Evolutionary conservation across 2,888 invertebrate species (phyloP).

Genomic region (Isoperla grammatica): DNA sequence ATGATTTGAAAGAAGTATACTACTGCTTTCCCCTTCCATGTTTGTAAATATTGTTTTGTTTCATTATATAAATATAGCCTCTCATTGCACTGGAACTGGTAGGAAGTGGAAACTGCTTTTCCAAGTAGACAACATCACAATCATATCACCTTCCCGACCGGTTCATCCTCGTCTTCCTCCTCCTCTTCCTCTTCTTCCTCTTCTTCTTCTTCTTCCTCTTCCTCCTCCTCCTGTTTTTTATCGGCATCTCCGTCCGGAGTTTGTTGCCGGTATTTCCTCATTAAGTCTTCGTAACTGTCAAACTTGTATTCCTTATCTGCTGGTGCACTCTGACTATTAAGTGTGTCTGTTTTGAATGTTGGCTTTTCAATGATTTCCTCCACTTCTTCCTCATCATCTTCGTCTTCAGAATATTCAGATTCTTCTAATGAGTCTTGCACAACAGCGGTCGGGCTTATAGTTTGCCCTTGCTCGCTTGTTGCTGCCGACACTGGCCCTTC

Average conservation of each 20-base stretch:
- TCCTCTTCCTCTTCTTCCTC: constrained; percentile 38
- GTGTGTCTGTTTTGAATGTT: background rate
- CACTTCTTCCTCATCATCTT: constrained; percentile 32
- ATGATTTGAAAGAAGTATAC: too few species aligned
- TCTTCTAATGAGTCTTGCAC: constrained; percentile 4
- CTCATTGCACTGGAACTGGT: too few species aligned
- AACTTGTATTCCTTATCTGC: constrained; percentile 36
- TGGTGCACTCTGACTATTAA: constrained; percentile 13
- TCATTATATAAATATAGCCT: too few species aligned
- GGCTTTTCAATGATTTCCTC: constrained; percentile 38
- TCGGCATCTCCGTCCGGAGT: constrained; percentile 24
- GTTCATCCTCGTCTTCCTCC: constrained; percentile 37
- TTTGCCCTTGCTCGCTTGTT: constrained; percentile 22
- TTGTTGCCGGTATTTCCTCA: constrained; percentile 44
- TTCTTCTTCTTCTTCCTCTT: constrained; percentile 38
- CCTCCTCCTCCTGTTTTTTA: constrained; percentile 33
- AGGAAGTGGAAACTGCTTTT: too few species aligned
- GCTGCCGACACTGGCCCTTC: constrained; percentile 16
- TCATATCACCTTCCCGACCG: constrained; percentile 22
- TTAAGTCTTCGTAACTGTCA: constrained; percentile 35
- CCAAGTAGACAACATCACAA: too few species aligned
- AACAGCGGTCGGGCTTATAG: background rate
- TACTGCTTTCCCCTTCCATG: too few species aligned
- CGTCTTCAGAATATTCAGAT: constrained; percentile 28
- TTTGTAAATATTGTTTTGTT: too few species aligned